phyloP scores from a whole-genome alignment of 1,140 invertebrate species.

The Lordiphosa stackelbergi region DNA sequence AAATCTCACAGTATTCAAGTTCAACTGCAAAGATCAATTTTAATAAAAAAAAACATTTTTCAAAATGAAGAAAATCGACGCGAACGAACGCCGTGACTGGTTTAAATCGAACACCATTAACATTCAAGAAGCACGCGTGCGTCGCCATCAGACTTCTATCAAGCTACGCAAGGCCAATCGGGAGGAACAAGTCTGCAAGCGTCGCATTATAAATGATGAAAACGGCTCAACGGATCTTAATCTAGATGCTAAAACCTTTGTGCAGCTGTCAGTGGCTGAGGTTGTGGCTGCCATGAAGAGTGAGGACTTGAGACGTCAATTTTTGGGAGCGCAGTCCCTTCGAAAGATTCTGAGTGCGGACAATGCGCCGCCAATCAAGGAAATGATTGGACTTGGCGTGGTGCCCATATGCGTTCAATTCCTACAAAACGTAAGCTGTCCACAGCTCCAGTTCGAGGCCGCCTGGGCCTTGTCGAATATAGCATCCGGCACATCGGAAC shows the following conservation, averaged over 20 bases:
- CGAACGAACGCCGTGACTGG: too few relatives aligned
- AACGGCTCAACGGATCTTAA: too few relatives aligned
- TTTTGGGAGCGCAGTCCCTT: constrained; percentile 85
- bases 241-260: too few relatives aligned
- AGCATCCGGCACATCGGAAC: constrained; percentile 93
- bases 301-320: constrained; percentile 79
- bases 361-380: constrained; percentile 96
- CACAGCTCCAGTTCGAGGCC: constrained; percentile 96
- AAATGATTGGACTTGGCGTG: constrained; percentile 91
- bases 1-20: too few relatives aligned
- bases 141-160: too few relatives aligned
- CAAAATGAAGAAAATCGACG: constrained; percentile 3
- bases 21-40: too few relatives aligned
- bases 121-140: too few relatives aligned
- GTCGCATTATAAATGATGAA: too few relatives aligned
- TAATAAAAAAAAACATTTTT: not conserved
- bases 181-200: too few relatives aligned
- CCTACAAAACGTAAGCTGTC: constrained; percentile 82
- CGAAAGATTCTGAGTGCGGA: constrained; percentile 72
- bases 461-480: constrained; percentile 99
- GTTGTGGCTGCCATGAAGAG: constrained; percentile 80
- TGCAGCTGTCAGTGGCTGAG: too few relatives aligned
- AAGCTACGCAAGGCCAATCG: too few relatives aligned
- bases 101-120: too few relatives aligned
- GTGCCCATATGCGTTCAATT: constrained; percentile 91